A percentile compares a stretch with the other conserved stretches of the same genome.
phyloP scores from a whole-genome alignment of 2,888 invertebrate species.

The Pycnomerus fuliginosus region DNA sequence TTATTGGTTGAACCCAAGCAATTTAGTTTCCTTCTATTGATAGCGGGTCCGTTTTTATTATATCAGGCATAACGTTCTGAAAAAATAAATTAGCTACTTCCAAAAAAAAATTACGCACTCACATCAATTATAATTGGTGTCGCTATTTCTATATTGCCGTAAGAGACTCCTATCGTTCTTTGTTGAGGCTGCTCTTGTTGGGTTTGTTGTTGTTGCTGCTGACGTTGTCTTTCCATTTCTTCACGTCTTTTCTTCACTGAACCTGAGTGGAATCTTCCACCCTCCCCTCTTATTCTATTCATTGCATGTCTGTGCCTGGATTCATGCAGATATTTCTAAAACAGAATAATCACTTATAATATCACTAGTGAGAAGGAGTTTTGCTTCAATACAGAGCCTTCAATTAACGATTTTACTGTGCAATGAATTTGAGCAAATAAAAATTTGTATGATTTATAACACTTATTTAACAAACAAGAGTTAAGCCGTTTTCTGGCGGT shows the following conservation, averaged over 20 bases:
- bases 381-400: too few species aligned
- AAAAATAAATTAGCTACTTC: constrained; percentile 17
- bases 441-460: too few species aligned
- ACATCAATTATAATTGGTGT: constrained; percentile 51
- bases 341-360: constrained; percentile 24
- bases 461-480: too few species aligned
- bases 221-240: constrained; percentile 34
- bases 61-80: constrained; percentile 43
- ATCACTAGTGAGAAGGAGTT: too few species aligned
- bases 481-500: too few species aligned
- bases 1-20: too few species aligned
- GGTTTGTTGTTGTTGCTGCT: constrained; percentile 40
- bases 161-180: constrained; percentile 46
- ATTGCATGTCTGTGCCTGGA: constrained; percentile 96
- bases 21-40: constrained; percentile 39
- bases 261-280: constrained; percentile 90
- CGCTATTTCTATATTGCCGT: constrained; percentile 45
- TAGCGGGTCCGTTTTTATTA: constrained; percentile 43
- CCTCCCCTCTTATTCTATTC: constrained; percentile 95
- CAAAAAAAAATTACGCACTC: constrained; percentile 19
- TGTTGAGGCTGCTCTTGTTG: constrained; percentile 43
- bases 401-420: too few species aligned
- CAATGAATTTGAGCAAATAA: too few species aligned
- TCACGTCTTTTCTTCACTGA: constrained; percentile 52
- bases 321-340: constrained; percentile 96